Base-by-base conservation (phyloP, 2,888 invertebrate genomes). In the Eustalomyia histrio region DNA sequence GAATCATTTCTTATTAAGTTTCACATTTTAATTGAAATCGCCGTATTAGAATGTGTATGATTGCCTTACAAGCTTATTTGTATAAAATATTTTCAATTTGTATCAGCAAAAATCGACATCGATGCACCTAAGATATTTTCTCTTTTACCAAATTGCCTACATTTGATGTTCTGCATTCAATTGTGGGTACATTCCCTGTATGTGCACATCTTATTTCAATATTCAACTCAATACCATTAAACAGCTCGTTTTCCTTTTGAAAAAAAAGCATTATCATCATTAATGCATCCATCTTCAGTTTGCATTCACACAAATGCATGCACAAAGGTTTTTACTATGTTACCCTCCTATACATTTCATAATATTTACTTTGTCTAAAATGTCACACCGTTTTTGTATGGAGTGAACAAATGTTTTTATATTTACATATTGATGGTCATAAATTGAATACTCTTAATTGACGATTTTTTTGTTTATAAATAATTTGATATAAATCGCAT, bases 351-450 rank as follows among this genome's bases (percentile, higher is more conserved):
- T 9, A 29, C 33, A 29, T 16, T 33, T 65, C 52, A 50, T 39
- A 65, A 52, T 65, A 60, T 35, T 65, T 57, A 50, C 60, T 57
- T 74, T 74, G 50, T 58, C 63, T 47, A 63, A 53, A 50, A 35
- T 58, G 57, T 63, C 33, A 71, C 61, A 61, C 18, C 8, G 24
- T 71, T 73, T 64, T 71, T 53, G 10, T 53, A 10, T 35, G 35
- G 10, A 35, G 39, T 35, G 35, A 72, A 35, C 55, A 47, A 60
- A 63, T 55, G 55, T 29, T 29, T 7, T 6, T 29, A 4, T 4
- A 29, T 29, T 29, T 29, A 29, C 29, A 29, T 29, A 6, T 6
- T 29, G 29, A 29, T 29, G 29, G 7, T 6, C 29, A 29, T 29
- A 29, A 29, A 29, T 29, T 29, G 29, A n/a, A 29, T 39, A 14